Evolutionary conservation across 2,797 vertebrate genomes (phyloP), one percentile per base, ranked within the genome.

Genomic region (Hippoglossus hippoglossus): DNA sequence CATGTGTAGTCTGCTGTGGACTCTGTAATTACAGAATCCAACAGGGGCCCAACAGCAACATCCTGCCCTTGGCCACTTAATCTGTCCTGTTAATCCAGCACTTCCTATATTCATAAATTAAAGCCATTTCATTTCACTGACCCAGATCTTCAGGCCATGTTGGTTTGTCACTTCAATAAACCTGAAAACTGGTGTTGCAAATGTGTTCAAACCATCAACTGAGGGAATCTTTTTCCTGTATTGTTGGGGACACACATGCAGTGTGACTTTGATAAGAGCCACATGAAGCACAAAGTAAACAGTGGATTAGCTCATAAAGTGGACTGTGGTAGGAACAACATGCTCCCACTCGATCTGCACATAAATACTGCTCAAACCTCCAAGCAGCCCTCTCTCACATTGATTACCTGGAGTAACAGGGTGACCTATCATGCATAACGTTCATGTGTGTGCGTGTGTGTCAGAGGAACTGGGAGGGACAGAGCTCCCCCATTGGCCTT

Each of bases 401-500:
- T 28, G 59, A 71, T 64, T 72, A 75, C 67, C 73, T 53, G 10
- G 24, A 67, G 53, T 28, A 62, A 73, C 72, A 63, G 10, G 13
- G 62, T 56, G 67, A 77, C 50, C 51, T 13, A 13, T 34, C 10
- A 13, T 6, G 51, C 67, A 71, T 54, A 52, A 63, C 24, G 71
- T 61, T 21, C 63, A 62, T 22, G 4, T 72, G 24, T 58, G 46
- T 41, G 47, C n/a, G 25, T 55, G 22, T 77, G 72, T 65, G n/a
- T 70, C 56, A 79, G 75, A 84, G 19, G 58, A 19, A 46, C 44
- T 46, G 44, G 13, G 58, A 77, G 63, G n/a, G 77, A 60, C 76
- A 59, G 3, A 81, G 74, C 73, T 77, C 69, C 63, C 71, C 64
- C 22, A 67, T 36, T 79, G 77, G 77, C 74, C 66, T 61, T 79